Evolutionary conservation across 2,113 vertebrate genomes (phyloP), one percentile per base, ranked within the genome.

Genomic region (Malurus melanocephalus): DNA sequence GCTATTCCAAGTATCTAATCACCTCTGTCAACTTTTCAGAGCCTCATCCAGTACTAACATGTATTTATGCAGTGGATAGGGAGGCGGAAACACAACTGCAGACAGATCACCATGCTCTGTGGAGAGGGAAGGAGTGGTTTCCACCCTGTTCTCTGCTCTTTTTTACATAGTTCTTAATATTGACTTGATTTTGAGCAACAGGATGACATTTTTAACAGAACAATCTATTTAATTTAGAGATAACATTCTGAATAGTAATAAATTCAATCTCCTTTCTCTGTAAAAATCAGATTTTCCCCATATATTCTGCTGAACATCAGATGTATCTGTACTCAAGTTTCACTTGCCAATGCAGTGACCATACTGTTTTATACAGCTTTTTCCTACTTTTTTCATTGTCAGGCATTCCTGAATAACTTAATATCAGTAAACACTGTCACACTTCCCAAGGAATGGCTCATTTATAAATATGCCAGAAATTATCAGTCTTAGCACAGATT

Each of bases 81-180:
- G 24, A 33, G 51, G 18, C 46, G 19, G 35, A 35, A 84, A 69
- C 27, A 84, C 6, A 52, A n/a, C 6, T 80, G 46, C 60, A 65
- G 69, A 65, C 28, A 53, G 28, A 62, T 16, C 56, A 52, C 9
- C 14, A 7, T 0, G 1, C 13, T 74, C 55, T 0, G 0, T 49
- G 27, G n/a, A 74, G 15, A 56, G 30, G n/a, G 22, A 86, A 79
- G 26, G 28, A 77, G 51, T 32, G 42, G 16, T 64, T 87, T 73
- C 30, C 19, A 69, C 12, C n/a, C 27, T 43, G 35, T 43, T 64
- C 14, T 60, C 40, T 33, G 35, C 14, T 76, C 21, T 73, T 80
- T 93, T 77, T 74, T 0, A 68, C 80, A 53, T 22, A 72, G 8
- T 28, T 79, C 28, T 62, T 71, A 33, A 51, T 49, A 65, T 40